A percentile compares a stretch with the other conserved stretches of the same genome.
phyloP scores from a whole-genome alignment of 2,888 invertebrate genomes.

The Ennomos fuscantarius region DNA sequence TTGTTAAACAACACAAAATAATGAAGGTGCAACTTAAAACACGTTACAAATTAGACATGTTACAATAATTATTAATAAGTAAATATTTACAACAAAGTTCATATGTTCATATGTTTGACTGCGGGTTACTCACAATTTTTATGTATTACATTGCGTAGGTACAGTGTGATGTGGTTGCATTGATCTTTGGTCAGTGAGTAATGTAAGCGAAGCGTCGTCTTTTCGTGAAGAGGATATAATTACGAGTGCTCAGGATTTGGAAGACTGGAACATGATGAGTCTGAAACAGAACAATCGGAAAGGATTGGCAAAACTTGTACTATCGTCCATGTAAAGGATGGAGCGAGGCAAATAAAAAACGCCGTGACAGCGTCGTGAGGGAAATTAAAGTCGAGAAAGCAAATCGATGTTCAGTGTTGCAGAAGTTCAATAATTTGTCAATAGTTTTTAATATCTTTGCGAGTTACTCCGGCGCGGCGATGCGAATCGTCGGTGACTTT shows the following conservation, averaged over 20 bases:
- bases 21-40: no score
- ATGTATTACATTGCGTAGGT: constrained; percentile 5
- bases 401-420: no score
- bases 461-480: no score
- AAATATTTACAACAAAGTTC: constrained; percentile 4
- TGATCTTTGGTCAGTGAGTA: constrained; percentile 18
- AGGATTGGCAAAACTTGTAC: background rate
- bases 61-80: background rate
- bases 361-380: no score
- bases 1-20: no score
- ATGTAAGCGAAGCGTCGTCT: background rate
- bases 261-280: constrained; percentile 93
- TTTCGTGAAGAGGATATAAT: background rate
- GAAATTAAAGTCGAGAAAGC: no score
- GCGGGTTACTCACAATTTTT: constrained; percentile 11
- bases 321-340: no score
- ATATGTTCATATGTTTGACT: background rate
- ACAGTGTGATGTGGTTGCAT: constrained; percentile 4
- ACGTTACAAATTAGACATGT: no score
- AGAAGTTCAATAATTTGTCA: no score
- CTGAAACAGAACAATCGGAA: constrained; percentile 84
- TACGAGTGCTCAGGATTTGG: constrained; percentile 83
- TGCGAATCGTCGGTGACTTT: no score
- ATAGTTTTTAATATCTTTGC: no score
- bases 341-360: no score